Conservation (phyloP, 2,797 vertebrate species). For the Synanceia verrucosa region DNA sequence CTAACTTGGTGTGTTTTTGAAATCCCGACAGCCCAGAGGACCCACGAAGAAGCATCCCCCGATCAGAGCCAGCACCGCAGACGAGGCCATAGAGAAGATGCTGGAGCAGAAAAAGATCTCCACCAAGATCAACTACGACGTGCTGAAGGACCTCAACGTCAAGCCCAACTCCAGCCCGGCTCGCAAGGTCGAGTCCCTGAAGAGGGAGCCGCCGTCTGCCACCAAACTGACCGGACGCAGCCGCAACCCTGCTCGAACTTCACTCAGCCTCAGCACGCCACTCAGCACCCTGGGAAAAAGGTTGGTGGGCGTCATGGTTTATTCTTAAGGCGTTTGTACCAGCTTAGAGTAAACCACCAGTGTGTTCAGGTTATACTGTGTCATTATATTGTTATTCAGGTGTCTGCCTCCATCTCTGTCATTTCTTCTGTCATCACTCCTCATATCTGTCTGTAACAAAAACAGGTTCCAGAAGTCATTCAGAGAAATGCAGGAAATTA, state of each 20-base stretch:
- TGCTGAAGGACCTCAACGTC: conserved; percentile 90
- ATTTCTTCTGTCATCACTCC: neutral
- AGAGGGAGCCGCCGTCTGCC: conserved; percentile 63
- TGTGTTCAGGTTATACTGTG: neutral
- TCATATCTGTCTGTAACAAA: no score
- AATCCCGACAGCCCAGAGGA: conserved; percentile 82
- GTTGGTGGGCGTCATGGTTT: conserved; percentile 64
- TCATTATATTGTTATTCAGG: neutral
- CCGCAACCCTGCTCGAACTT: conserved; percentile 64
- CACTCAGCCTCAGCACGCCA: conserved; percentile 80
- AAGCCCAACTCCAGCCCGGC: conserved; percentile 80
- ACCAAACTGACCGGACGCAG: conserved; percentile 69
- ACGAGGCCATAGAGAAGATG: conserved; percentile 98
- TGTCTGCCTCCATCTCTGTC: neutral
- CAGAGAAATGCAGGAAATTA: neutral
- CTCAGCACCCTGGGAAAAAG: conserved; percentile 89
- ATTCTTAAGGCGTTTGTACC: no score
- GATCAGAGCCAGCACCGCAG: conserved; percentile 91
- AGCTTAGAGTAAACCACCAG: neutral
- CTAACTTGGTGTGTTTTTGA: neutral
- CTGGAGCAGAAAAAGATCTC: conserved; percentile 97
- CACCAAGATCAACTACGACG: conserved; percentile 97
- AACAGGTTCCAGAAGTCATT: neutral
- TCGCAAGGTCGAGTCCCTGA: conserved; percentile 41
- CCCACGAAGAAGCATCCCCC: conserved; percentile 80